A percentile compares a stretch with the other conserved stretches of the same genome.
Evolutionary conservation across 2,113 vertebrate species (phyloP).

Genomic region (Orycteropus afer): DNA sequence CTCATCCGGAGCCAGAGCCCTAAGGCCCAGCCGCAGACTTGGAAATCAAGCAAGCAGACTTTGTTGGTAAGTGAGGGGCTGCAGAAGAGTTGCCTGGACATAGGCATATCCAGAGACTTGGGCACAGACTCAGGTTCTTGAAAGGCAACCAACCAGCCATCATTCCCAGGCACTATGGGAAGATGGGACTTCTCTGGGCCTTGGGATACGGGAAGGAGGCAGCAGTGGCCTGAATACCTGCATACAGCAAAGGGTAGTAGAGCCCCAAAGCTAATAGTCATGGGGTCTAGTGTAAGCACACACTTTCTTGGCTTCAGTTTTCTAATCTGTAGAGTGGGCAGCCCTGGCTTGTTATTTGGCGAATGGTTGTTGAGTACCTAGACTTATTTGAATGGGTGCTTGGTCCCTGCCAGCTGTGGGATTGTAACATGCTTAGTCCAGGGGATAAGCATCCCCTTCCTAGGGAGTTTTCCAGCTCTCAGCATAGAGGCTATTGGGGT

Average conservation of each 20-base stretch:
- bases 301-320: not conserved
- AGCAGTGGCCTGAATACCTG: not conserved
- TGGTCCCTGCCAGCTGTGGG: not conserved
- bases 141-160: accelerated
- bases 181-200: not conserved
- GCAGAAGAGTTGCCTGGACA: not conserved
- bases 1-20: slow-evolving; percentile 87
- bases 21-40: slow-evolving; percentile 89
- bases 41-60: slow-evolving; percentile 89
- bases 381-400: not conserved
- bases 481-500: not conserved
- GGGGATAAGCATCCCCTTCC: not conserved
- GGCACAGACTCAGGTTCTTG: not conserved
- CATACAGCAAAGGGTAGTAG: not conserved
- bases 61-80: slow-evolving; percentile 84
- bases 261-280: not conserved
- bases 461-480: not conserved
- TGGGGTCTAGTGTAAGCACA: not conserved
- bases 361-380: not conserved
- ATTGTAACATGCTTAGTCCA: not conserved
- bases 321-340: not conserved
- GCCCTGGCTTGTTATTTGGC: not conserved
- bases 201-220: not conserved
- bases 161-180: not conserved
- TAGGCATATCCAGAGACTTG: not conserved